Evolutionary conservation across 2,113 vertebrate species (phyloP).

Genomic region (Phainopepla nitens): DNA sequence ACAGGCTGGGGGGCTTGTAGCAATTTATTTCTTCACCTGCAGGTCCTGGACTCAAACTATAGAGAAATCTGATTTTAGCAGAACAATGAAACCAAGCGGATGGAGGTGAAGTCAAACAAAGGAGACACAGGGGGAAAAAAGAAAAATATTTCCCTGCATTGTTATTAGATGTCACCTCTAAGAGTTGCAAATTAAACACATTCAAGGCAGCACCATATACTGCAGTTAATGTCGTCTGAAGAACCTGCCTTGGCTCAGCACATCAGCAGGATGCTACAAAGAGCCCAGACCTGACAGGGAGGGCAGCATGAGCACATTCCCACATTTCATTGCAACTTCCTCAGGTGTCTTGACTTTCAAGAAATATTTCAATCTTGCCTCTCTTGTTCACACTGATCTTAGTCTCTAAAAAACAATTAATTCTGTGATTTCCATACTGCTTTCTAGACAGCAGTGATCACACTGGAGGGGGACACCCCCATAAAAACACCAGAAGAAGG

Average conservation of each 20-base stretch:
- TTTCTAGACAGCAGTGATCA: neutral
- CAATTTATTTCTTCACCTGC: conserved; percentile 2
- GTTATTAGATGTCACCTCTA: neutral
- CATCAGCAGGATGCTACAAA: neutral
- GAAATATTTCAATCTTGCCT: neutral
- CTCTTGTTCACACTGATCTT: neutral
- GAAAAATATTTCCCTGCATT: conserved; percentile 4
- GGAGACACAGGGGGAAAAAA: neutral
- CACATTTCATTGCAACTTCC: neutral
- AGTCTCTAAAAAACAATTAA: neutral
- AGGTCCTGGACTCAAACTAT: neutral
- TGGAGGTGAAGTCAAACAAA: conserved; percentile 39
- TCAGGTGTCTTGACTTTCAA: neutral
- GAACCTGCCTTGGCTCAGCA: neutral
- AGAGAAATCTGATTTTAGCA: neutral
- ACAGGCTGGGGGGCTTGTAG: neutral
- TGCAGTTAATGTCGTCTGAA: neutral
- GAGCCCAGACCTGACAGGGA: neutral
- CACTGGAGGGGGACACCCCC: neutral
- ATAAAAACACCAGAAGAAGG: neutral
- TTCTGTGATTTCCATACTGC: neutral
- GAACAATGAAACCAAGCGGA: neutral
- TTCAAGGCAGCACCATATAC: neutral
- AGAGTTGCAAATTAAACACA: conserved; percentile 5
- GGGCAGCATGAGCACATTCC: neutral